Evolutionary conservation across 2,888 invertebrate genomes (phyloP).

Genomic region (Sesamia inferens): DNA sequence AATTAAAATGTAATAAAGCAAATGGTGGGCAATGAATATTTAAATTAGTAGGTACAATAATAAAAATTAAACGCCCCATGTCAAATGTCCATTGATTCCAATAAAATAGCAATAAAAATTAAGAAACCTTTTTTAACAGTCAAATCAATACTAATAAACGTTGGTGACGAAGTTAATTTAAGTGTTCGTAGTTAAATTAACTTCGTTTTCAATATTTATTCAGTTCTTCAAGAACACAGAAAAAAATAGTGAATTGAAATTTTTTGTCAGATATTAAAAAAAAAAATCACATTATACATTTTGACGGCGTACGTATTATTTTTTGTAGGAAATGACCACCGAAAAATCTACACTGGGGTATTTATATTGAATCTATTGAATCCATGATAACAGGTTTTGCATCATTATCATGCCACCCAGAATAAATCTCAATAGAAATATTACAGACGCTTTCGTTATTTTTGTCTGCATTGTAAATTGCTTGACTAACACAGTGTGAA

Average conservation of each 20-base stretch:
- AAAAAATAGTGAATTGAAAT: too few species aligned
- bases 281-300: too few species aligned
- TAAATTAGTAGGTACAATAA: constrained; percentile 28
- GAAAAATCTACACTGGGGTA: too few species aligned
- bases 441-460: background rate
- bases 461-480: background rate
- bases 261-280: too few species aligned
- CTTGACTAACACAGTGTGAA: constrained; percentile 23
- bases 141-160: background rate
- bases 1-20: constrained; percentile 11
- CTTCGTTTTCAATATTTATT: too few species aligned
- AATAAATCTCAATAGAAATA: background rate
- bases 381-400: too few species aligned
- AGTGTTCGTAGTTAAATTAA: background rate
- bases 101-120: constrained; percentile 37
- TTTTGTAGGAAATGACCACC: too few species aligned
- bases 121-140: background rate
- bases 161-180: background rate
- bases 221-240: background rate
- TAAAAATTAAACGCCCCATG: constrained; percentile 9
- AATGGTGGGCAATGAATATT: constrained; percentile 17
- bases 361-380: too few species aligned
- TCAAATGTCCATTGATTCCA: constrained; percentile 13
- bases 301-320: too few species aligned
- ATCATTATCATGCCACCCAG: too few species aligned